phyloP scores from a whole-genome alignment of 2,797 vertebrate genomes.

The Bovichtus diacanthus region DNA sequence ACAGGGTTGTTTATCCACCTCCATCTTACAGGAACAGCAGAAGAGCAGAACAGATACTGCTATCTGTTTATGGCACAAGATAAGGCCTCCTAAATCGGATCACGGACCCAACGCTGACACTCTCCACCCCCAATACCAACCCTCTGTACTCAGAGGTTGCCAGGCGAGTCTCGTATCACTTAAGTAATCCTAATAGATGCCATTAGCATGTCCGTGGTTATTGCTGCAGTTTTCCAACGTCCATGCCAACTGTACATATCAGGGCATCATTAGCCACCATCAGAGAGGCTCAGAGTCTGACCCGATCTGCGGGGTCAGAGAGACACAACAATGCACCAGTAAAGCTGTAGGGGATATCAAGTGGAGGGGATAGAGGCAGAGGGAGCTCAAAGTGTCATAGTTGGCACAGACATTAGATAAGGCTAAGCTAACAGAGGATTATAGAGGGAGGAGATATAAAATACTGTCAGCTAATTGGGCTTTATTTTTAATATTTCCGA shows the following conservation, averaged over 20 bases:
- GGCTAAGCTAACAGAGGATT: conserved; percentile 76
- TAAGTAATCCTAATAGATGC: conserved; percentile 89
- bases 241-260: conserved; percentile 76
- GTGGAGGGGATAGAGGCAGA: conserved; percentile 55
- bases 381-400: conserved; percentile 73
- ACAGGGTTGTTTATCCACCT: conserved; percentile 83
- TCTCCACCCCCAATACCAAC: conserved; percentile 51
- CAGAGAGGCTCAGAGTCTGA: conserved; percentile 64
- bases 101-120: conserved; percentile 87
- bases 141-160: conserved; percentile 87
- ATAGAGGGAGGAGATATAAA: conserved; percentile 77
- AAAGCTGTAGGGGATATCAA: conserved; percentile 72
- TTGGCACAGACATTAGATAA: conserved; percentile 74
- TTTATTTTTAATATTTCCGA: conserved; percentile 81
- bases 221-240: conserved; percentile 76
- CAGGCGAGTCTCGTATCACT: conserved; percentile 88
- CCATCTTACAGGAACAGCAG: conserved; percentile 78
- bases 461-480: conserved; percentile 78
- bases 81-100: conserved; percentile 88
- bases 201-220: conserved; percentile 88
- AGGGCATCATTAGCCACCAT: conserved; percentile 70
- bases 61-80: conserved; percentile 89
- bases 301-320: conserved; percentile 66
- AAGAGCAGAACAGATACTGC: conserved; percentile 83
- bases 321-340: conserved; percentile 70